Evolutionary conservation across 2,888 invertebrate species (phyloP).

Genomic region (Sphecodes monilicornis): DNA sequence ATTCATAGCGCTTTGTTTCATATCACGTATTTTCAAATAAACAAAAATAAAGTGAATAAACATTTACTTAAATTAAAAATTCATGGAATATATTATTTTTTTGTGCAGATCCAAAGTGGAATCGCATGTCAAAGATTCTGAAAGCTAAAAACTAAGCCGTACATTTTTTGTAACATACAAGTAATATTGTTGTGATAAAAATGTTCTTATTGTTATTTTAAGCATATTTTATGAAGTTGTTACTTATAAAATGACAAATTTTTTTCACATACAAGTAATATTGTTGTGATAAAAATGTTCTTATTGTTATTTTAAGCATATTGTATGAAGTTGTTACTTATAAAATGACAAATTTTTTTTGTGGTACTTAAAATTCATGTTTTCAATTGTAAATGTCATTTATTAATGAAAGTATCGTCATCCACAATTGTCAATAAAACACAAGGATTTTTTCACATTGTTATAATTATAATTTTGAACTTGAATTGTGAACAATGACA

Average conservation of each 20-base stretch:
- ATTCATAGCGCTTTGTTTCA: not conserved
- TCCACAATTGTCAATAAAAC: too few species aligned
- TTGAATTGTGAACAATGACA: too few species aligned
- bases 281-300: not conserved
- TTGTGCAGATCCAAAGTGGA: not conserved
- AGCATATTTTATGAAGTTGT: not conserved
- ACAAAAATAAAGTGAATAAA: not conserved
- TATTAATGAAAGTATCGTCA: too few species aligned
- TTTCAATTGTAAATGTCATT: too few species aligned
- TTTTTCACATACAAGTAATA: not conserved
- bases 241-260: not conserved
- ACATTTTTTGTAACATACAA: not conserved
- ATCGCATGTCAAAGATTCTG: not conserved
- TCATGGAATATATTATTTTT: not conserved
- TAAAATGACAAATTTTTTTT: not conserved
- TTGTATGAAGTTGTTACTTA: not conserved
- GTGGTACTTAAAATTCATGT: too few species aligned
- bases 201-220: not conserved
- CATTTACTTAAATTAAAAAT: not conserved
- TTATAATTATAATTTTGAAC: too few species aligned
- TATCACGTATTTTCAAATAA: not conserved
- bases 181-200: not conserved
- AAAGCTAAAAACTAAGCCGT: not conserved
- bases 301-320: not conserved
- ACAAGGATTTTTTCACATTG: too few species aligned